Conservation (phyloP, 2,113 vertebrate genomes). For the Tenrec ecaudatus region DNA sequence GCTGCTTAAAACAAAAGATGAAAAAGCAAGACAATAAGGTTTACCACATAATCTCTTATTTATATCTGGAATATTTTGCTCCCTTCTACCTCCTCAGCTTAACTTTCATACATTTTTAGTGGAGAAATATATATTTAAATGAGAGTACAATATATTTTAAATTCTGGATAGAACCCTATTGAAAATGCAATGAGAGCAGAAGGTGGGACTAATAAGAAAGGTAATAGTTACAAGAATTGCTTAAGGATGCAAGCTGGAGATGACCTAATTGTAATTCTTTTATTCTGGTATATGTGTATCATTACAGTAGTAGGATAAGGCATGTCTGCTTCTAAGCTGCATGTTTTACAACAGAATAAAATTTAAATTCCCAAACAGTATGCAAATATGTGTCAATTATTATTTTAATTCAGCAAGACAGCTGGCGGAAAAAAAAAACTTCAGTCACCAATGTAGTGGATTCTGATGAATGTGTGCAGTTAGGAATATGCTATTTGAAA, state of each 20-base stretch:
- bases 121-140: conserved; percentile 75
- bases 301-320: not conserved
- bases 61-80: conserved; percentile 65
- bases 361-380: not conserved
- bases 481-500: conserved; percentile 32
- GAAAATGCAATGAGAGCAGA: conserved; percentile 69
- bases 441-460: not conserved
- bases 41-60: conserved; percentile 65
- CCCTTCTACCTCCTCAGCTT: not conserved
- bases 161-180: conserved; percentile 47
- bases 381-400: not conserved
- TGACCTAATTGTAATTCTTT: conserved; percentile 51
- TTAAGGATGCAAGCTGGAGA: conserved; percentile 61
- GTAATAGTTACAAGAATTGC: conserved; percentile 28
- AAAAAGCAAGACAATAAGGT: not conserved
- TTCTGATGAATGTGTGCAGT: conserved; percentile 5
- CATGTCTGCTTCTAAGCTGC: not conserved
- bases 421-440: not conserved
- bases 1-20: conserved; percentile 10
- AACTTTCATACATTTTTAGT: conserved; percentile 63
- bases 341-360: not conserved
- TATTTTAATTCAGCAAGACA: not conserved
- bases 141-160: conserved; percentile 64
- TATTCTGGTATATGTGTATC: not conserved
- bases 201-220: conserved; percentile 39